Base-by-base conservation (phyloP, 1,140 invertebrate species). In the Carcinoscorpius rotundicauda region DNA sequence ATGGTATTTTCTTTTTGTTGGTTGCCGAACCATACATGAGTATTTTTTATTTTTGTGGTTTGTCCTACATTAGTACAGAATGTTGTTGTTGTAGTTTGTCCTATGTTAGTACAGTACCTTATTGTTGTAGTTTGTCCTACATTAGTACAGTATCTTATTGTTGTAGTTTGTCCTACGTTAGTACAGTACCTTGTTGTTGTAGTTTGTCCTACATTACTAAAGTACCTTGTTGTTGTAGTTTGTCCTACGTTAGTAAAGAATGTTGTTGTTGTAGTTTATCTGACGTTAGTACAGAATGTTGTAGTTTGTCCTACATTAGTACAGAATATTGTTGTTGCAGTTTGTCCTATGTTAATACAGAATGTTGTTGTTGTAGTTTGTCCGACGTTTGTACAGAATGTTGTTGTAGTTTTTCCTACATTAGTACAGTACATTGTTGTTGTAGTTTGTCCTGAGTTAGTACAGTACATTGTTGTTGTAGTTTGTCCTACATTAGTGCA, bases 401-500 rank as follows among this genome's bases (percentile, higher is more conserved):
- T n/a, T 55, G n/a, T 3, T 9, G 3, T 55, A 0, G 53, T 29
- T 29, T 29, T 97, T 99, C 73, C 79, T 99, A 5, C 95, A 99
- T 74, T 95, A 98, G 77, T 99, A 98, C 78, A 99, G 80, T 29
- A 80, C 78, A 68, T 64, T 65, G 69, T 70, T 69, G 6, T 69
- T 60, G 6, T 98, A 82, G 97, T 98, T 75, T n/a, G n/a, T n/a
- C n/a, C n/a, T n/a, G n/a, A n/a, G n/a, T n/a, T n/a, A n/a, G n/a
- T n/a, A n/a, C n/a, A n/a, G n/a, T n/a, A n/a, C n/a, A n/a, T n/a
- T n/a, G n/a, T n/a, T n/a, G n/a, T n/a, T n/a, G n/a, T n/a, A n/a
- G n/a, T 98, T 98, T 77, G 98, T n/a, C n/a, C n/a, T n/a, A 98
- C 81, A 93, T 93, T 49, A 96, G 98, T 81, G 90, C 4, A 51